Conservation (phyloP, 2,797 vertebrate species). For the Arrhamphus sclerolepis region DNA sequence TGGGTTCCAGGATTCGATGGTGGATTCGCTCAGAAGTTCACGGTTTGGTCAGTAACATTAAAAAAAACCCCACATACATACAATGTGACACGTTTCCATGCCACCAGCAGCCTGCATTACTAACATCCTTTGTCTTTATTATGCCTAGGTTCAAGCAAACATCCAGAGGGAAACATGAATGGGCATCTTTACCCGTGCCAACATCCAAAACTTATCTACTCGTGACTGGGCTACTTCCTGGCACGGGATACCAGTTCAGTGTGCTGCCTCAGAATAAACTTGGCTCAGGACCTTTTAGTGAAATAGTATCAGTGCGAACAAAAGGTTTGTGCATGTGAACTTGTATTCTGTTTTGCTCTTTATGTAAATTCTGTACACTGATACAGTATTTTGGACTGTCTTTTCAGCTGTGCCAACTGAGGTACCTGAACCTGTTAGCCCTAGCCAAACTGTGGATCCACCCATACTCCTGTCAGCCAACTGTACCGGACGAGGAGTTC, state of each 20-base stretch:
- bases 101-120: background rate
- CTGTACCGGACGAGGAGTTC: constrained; percentile 82
- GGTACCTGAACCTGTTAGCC: constrained; percentile 53
- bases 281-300: constrained; percentile 95
- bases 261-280: constrained; percentile 95
- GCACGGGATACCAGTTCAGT: constrained; percentile 91
- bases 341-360: background rate
- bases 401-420: constrained; percentile 72
- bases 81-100: background rate
- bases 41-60: constrained; percentile 87
- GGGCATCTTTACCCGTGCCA: constrained; percentile 89
- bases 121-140: constrained; percentile 14
- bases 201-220: constrained; percentile 84
- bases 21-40: constrained; percentile 94
- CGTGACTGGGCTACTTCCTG: constrained; percentile 86
- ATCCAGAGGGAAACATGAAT: constrained; percentile 89
- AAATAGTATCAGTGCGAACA: constrained; percentile 87
- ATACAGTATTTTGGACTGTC: constrained; percentile 5
- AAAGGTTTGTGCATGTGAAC: constrained; percentile 67
- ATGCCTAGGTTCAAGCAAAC: constrained; percentile 84
- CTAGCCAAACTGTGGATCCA: constrained; percentile 78
- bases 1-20: constrained; percentile 96
- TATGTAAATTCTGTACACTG: too few species aligned
- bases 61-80: background rate
- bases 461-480: constrained; percentile 85